These are phyloP conservation scores for Centrocercus urophasianus DNA, from an alignment of 2,113 vertebrate species.

Conservation along the genomic window DNA sequence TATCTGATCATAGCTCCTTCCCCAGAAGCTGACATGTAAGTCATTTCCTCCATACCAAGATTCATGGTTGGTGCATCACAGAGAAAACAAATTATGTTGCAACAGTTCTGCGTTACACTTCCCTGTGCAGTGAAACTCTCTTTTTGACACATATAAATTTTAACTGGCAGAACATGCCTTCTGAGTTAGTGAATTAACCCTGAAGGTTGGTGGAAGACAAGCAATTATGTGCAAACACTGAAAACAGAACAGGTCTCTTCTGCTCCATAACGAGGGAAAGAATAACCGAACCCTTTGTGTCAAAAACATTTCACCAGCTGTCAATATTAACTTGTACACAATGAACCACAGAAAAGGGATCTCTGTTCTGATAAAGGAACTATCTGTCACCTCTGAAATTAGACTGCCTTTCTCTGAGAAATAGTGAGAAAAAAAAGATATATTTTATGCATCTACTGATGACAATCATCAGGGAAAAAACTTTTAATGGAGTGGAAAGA, in stretches of 20 bases:
- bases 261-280: neutral
- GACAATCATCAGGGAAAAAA: neutral
- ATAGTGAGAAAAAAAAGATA: neutral
- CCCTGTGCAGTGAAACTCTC: neutral
- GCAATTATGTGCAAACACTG: neutral
- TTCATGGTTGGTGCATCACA: conserved; percentile 5
- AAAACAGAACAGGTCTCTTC: neutral
- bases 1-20: neutral
- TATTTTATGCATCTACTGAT: neutral
- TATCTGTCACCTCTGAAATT: neutral
- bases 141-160: conserved; percentile 1
- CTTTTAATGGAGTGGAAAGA: neutral
- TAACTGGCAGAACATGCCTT: conserved; percentile 24
- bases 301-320: neutral
- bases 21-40: neutral
- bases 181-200: conserved; percentile 34
- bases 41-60: neutral
- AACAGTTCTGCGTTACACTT: neutral
- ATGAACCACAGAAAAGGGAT: neutral
- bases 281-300: neutral
- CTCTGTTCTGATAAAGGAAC: neutral
- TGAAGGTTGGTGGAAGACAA: conserved; percentile 35
- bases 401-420: neutral
- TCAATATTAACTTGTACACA: neutral
- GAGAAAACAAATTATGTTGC: conserved; percentile 29